Base-by-base conservation (phyloP, 2,888 invertebrate genomes). In the Tenthredo distinguenda region DNA sequence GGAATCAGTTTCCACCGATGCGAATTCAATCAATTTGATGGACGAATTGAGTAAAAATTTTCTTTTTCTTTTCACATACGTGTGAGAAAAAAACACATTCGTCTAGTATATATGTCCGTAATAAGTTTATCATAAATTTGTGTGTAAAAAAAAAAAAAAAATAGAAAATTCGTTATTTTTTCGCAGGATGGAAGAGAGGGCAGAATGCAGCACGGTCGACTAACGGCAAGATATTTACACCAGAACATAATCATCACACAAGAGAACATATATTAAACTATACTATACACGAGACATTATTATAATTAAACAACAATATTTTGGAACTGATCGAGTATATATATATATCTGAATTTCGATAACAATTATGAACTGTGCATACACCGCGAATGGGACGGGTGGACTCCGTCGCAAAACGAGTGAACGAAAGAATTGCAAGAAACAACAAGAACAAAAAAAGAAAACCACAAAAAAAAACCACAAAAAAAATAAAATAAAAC, bases 141-240 rank as follows among this genome's bases (percentile, higher is more conserved):
- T 58, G 58, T 58, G 18, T 10, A 62, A 62, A 62, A 9, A 62
- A 26, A 62, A 62, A 26, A 62, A 62, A 62, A 62, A 62, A 62
- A 62, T 7, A n/a, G 7, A 62, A 26, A 62, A 12, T 9, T 62
- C 10, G 12, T 72, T 47, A 85, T 82, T 79, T 79, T 87, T 85
- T 87, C 84, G 68, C 88, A 93, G 93, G 91, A 93, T 93, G 93
- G 92, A 93, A 92, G 93, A 93, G 92, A 90, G 91, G 93, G 93
- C 92, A 92, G 91, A 92, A 90, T 91, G 92, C 91, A 91, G 89
- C 91, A 91, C 89, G 91, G 92, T 93, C 90, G 91, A 93, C 90
- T 93, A 91, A 93, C 91, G 92, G 91, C 91, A 91, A 68, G 68
- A 83, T 79, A 68, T 55, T 79, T 65, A 83, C 82, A 83, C 81